Evolutionary conservation across 2,113 vertebrate genomes (phyloP), one percentile per base, ranked within the genome.

Genomic region (Rhabdornis inornatus): DNA sequence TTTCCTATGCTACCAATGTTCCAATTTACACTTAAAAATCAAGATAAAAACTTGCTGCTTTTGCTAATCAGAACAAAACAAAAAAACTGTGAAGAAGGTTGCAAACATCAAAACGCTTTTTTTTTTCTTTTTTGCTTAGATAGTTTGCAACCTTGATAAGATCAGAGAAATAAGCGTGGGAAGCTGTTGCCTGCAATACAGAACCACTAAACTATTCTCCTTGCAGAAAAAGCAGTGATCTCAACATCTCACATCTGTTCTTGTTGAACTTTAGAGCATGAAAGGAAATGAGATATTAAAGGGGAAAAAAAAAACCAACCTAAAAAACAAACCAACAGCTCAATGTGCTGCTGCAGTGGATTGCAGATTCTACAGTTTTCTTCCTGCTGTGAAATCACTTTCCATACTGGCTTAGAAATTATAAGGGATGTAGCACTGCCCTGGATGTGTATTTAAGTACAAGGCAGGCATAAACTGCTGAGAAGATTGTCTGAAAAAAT

Each of bases 201-300:
- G 56, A 75, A 39, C 75, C 86, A 64, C 93, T 91, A 87, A 95
- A 72, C 52, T 45, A 8, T 76, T 94, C 66, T 89, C 50, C 64
- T 92, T 89, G n/a, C 53, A 78, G 79, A 90, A 91, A 89, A 94
- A 85, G 20, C 59, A 79, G 66, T 28, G 87, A 96, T 93, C 77
- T 74, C 83, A 94, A 53, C 64, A 78, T 92, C 90, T 93, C 78
- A 91, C 87, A 94, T 95, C 90, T 95, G 71, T 90, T 95, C 79
- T 61, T 75, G 45, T 39, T 96, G 80, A 95, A 72, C 45, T 75
- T 93, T 77, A 72, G 52, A 95, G 42, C 75, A 76, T 55, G 87
- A 90, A 95, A 84, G 71, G 83, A 87, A 95, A 94, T 60, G 45
- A 94, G 78, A 72, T 80, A 70, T 72, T 92, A 64, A 9, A 33